These are phyloP conservation scores for Drosophila santomea DNA, from an alignment of 1,140 invertebrate genomes.

Conservation along the genomic window DNA sequence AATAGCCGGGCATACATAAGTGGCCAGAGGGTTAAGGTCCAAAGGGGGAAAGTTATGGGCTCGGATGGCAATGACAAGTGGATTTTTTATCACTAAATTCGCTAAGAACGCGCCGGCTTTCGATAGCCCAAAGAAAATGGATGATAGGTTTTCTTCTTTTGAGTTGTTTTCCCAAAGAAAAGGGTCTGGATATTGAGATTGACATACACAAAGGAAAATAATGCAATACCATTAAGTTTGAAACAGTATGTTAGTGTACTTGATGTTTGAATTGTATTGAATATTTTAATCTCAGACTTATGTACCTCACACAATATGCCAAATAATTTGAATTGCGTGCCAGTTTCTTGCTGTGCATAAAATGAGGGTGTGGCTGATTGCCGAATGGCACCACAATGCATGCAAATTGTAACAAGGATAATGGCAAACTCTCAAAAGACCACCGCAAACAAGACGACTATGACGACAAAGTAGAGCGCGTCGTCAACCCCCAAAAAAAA, in stretches of 20 bases:
- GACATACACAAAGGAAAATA: constrained; percentile 8
- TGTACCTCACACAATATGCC: too few relatives aligned
- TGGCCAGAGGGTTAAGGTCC: constrained; percentile 32
- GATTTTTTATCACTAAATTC: constrained; percentile 72
- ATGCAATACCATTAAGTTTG: not conserved
- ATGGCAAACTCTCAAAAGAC: constrained; percentile 77
- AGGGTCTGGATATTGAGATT: not conserved
- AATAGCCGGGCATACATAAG: constrained; percentile 69
- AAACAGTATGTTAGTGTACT: too few relatives aligned
- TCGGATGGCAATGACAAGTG: constrained; percentile 72
- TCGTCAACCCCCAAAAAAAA: constrained; percentile 45
- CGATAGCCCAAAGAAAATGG: constrained; percentile 48
- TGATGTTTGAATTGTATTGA: too few relatives aligned
- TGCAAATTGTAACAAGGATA: constrained; percentile 80
- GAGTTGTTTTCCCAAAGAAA: not conserved
- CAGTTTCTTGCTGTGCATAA: not conserved
- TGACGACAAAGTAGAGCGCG: constrained; percentile 41
- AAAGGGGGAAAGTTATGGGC: not conserved
- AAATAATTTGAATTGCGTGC: too few relatives aligned
- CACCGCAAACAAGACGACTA: constrained; percentile 55
- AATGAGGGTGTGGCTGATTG: not conserved
- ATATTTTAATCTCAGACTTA: too few relatives aligned
- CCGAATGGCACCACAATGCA: constrained; percentile 68
- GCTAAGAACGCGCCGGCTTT: constrained; percentile 26
- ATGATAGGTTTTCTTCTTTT: constrained; percentile 53